Conservation (phyloP, 2,797 vertebrate species). For the Dicrostonyx torquatus region DNA sequence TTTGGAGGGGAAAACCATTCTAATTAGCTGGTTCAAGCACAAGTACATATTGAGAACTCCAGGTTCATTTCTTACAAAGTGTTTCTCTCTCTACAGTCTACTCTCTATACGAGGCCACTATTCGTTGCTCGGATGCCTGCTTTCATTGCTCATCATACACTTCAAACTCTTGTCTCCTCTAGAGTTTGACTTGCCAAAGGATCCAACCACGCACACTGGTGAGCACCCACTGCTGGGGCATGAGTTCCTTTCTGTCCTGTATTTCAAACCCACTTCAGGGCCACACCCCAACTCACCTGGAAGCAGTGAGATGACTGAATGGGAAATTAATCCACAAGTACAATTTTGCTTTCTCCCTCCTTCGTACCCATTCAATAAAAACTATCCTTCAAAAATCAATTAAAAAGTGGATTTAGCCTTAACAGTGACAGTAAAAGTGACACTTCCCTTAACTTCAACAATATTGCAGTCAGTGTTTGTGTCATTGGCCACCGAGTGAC, state of each 20-base stretch:
- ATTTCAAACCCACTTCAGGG: not conserved
- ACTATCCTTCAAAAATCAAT: not conserved
- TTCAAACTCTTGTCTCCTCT: not conserved
- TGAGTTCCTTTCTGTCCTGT: fast-evolving
- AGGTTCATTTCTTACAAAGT: not conserved
- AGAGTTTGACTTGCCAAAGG: not conserved
- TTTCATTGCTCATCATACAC: not conserved
- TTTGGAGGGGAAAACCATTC: not conserved
- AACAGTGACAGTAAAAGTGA: not conserved
- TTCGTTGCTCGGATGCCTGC: not conserved
- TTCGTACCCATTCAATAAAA: not conserved
- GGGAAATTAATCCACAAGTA: not conserved
- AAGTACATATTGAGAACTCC: not conserved
- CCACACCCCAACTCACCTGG: not conserved
- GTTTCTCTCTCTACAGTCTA: not conserved
- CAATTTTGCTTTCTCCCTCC: not conserved
- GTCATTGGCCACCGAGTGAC: not conserved
- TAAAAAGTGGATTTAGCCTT: not conserved
- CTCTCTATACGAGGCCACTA: not conserved
- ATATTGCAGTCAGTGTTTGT: not conserved
- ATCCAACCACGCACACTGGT: not conserved
- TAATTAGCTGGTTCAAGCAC: not conserved
- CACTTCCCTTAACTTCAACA: too few relatives aligned
- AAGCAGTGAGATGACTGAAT: not conserved
- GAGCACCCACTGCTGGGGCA: not conserved